These are phyloP conservation scores for Willisornis vidua DNA, from an alignment of 2,113 vertebrate genomes.

Conservation along the genomic window DNA sequence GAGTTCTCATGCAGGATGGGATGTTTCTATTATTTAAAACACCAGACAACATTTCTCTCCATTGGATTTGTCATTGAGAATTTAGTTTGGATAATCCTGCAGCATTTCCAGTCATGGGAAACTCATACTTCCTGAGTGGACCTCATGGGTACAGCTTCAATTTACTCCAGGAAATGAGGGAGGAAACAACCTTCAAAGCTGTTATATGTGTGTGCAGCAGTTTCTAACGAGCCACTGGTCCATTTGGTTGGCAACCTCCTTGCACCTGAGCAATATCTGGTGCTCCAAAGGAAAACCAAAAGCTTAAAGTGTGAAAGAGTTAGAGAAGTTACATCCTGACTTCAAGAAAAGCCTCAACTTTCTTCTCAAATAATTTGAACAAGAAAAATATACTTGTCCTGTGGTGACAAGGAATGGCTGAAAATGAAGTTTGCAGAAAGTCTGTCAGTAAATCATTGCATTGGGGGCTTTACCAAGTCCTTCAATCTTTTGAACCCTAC, in stretches of 20 bases:
- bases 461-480: neutral
- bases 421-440: neutral
- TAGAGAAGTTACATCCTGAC: neutral
- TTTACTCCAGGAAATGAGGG: neutral
- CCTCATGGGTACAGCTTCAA: neutral
- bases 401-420: accelerated
- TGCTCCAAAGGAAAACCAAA: neutral
- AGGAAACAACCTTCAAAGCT: neutral
- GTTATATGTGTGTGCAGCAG: neutral
- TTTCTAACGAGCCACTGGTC: neutral
- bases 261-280: neutral
- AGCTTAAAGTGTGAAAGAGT: accelerated
- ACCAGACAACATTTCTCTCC: neutral
- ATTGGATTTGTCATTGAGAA: neutral
- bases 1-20: neutral
- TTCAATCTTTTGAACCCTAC: neutral
- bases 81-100: neutral
- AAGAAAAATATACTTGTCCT: accelerated
- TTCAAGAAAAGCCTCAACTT: neutral
- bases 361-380: neutral
- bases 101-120: neutral
- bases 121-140: neutral
- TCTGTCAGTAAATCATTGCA: neutral
- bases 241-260: neutral
- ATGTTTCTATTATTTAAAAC: neutral